Evolutionary conservation across 2,113 vertebrate species (phyloP).

Genomic region (Chionomys nivalis): DNA sequence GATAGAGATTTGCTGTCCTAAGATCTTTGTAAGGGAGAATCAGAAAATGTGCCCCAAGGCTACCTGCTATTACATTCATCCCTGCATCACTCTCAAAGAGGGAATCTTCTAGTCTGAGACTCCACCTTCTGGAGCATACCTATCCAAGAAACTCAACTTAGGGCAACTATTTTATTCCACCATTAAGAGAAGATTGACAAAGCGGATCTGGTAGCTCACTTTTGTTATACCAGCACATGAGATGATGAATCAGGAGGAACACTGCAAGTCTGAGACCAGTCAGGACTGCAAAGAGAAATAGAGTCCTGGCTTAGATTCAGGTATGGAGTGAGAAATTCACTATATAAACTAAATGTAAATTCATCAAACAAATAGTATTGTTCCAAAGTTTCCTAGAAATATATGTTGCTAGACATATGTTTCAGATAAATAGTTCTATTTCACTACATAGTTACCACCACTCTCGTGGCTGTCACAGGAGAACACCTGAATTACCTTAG

Average conservation of each 20-base stretch:
- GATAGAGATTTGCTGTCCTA: slow-evolving; percentile 61
- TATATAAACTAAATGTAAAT: background rate
- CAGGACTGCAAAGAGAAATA: background rate
- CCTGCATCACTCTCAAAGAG: background rate
- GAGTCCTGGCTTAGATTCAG: background rate
- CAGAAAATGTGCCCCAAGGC: slow-evolving; percentile 8
- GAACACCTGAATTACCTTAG: background rate
- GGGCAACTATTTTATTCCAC: background rate
- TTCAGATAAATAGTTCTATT: slow-evolving; percentile 18
- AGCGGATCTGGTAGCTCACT: background rate
- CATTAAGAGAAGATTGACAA: background rate
- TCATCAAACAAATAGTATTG: background rate
- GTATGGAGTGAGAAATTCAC: background rate
- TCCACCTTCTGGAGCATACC: background rate
- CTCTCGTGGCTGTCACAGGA: background rate
- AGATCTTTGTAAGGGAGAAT: slow-evolving; percentile 36
- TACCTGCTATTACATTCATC: background rate
- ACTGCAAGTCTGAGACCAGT: background rate
- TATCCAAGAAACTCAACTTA: background rate
- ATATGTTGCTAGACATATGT: background rate
- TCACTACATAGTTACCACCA: background rate
- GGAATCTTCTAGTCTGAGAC: background rate
- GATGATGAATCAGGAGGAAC: background rate
- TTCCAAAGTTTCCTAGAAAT: background rate
- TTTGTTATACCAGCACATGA: background rate